Evolutionary conservation across 30 jellyfish, hydroid and myxozoan genomes (phyloP), one percentile per base, ranked within the genome.

Genomic region (Nemopilema nomurai): DNA sequence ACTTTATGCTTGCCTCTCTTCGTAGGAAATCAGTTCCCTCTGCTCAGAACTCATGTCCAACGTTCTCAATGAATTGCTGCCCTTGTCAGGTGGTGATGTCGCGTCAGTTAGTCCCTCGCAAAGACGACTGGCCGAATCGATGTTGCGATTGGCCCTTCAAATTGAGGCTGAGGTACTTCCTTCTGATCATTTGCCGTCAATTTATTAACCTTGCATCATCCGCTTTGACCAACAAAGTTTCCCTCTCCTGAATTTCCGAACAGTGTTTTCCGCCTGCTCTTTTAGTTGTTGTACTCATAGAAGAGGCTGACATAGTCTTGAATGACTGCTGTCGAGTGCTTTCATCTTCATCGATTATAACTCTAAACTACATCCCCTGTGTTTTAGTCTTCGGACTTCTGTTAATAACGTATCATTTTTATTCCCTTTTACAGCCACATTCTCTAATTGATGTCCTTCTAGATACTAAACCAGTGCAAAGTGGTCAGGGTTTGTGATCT

Each of bases 121-220:
- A 73, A 85, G 71, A 62, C n/a, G 83, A 49, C 89, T 90, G 62
- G 92, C 96, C 22, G 97, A 90, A 8, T 74, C 69, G 30, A 64
- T 90, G 87, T 81, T 90, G 52, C 70, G 32, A 21, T 65, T 90
- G 0, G 90, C 78, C 17, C 82, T 90, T 28, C 86, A 75, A 6
- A 86, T 90, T 0, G 83, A 71, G 20, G 25, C 77, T 4, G 91
- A 90, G 89, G 87, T 80, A 52, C 19, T 1, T 18, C 28, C 26
- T 32, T 23, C 31, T 51, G 16, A 52, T 1, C 70, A 74, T 23
- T 28, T 72, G 51, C 49, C 18, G 24, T 25, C 77, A 67, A 67
- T 67, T 67, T 67, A 20, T 16, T 22, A 67, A 67, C 77, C 9
- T 22, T 67, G 77, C 22, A 20, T 67, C 27, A 20, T 67, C 67